Base-by-base conservation (phyloP, 2,888 invertebrate species). In the Eretmocerus hayati region DNA sequence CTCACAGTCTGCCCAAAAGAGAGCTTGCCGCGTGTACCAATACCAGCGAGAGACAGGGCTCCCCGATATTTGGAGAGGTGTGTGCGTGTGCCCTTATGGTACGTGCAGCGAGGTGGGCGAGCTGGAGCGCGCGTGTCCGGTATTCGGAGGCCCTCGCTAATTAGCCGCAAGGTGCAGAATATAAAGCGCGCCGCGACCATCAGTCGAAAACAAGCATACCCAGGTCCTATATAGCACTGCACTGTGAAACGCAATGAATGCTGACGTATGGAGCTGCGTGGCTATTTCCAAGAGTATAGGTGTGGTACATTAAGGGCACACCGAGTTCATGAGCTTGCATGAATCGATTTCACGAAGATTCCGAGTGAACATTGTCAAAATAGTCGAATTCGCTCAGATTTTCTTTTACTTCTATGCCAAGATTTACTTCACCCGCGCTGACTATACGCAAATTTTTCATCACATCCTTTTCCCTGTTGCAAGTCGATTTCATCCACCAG, bases 131-230 rank as follows among this genome's bases (percentile, higher is more conserved):
- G 58, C 58, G 62, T 61, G 62, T 65, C 62, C 59, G 58, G 59
- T 61, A 41, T 26, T 59, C 57, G 57, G 54, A 6, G 15, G 23
- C 46, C 30, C 59, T 61, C 56, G 62, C 63, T 67, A 67, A 67
- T 67, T 67, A 66, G 65, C 63, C 59, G 61, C 62, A 61, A 64
- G 63, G 64, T 64, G 63, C 62, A 60, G 62, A 59, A 64, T 63
- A 64, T 50, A 47, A 47, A 49, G 46, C 38, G 44, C 32, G n/a
- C n/a, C 62, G 62, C 61, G 55, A 56, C 60, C 18, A 6, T 55
- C 57, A 56, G 60, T 63, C 58, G 60, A 64, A 64, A 65, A 66
- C 62, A 63, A 65, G 60, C 56, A 58, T 55, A 20, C 15, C 37
- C 9, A 5, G 31, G 18, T 15, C 18, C 11, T n/a, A n/a, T n/a